phyloP scores from a whole-genome alignment of 2,113 vertebrate genomes.

The Melierax canorus region DNA sequence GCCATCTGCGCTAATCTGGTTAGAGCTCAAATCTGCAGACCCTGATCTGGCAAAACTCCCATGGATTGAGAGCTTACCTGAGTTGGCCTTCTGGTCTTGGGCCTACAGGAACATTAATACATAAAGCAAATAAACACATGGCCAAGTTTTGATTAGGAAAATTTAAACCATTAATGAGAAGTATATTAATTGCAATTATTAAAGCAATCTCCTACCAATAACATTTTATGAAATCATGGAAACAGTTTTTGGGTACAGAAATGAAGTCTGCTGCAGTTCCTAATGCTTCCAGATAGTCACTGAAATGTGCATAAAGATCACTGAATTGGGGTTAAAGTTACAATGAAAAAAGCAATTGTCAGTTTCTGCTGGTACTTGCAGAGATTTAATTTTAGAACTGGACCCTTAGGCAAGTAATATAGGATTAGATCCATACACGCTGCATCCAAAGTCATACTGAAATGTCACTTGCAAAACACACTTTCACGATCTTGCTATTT shows the following conservation, averaged over 20 bases:
- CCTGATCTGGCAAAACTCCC: not conserved
- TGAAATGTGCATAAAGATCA: not conserved
- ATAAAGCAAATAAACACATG: not conserved
- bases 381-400: not conserved
- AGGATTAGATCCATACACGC: not conserved
- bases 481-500: not conserved
- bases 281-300: not conserved
- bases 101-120: not conserved
- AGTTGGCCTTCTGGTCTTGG: not conserved
- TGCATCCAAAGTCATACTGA: not conserved
- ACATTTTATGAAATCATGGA: not conserved
- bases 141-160: not conserved
- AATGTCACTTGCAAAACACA: not conserved
- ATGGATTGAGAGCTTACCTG: not conserved
- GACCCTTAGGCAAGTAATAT: not conserved
- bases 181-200: not conserved
- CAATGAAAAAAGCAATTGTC: not conserved
- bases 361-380: not conserved
- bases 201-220: not conserved
- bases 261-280: not conserved
- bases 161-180: not conserved
- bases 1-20: not conserved
- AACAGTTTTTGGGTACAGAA: not conserved
- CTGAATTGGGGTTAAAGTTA: not conserved
- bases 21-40: not conserved